Conservation (phyloP, 2,113 vertebrate species). For the Pterocles gutturalis region DNA sequence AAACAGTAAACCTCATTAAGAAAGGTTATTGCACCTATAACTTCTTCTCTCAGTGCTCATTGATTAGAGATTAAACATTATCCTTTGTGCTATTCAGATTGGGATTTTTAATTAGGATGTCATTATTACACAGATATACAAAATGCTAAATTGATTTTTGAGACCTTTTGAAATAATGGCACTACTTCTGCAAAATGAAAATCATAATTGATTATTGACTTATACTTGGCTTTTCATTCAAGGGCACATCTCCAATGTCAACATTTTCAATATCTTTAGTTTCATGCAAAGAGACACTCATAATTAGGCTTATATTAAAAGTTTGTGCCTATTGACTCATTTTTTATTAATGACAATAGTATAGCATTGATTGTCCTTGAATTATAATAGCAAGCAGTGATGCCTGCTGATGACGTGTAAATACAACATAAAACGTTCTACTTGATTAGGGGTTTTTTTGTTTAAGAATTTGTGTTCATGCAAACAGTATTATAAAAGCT, state of each 20-base stretch:
- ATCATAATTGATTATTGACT: conserved; percentile 92
- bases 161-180: conserved; percentile 85
- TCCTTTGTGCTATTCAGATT: conserved; percentile 76
- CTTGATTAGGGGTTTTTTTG: conserved; percentile 29
- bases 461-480: conserved; percentile 11
- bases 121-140: conserved; percentile 84
- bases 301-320: conserved; percentile 83
- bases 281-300: conserved; percentile 79
- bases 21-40: conserved; percentile 77
- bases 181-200: conserved; percentile 84
- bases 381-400: conserved; percentile 78
- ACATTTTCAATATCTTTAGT: conserved; percentile 84
- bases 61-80: conserved; percentile 83
- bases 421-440: conserved; percentile 20
- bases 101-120: conserved; percentile 86
- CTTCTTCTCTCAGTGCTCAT: conserved; percentile 70
- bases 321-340: conserved; percentile 80
- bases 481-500: not conserved
- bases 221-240: conserved; percentile 75
- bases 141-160: conserved; percentile 84
- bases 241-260: conserved; percentile 85
- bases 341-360: conserved; percentile 85
- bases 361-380: conserved; percentile 85
- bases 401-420: conserved; percentile 35
- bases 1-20: conserved; percentile 66